Base-by-base conservation (phyloP, 2,888 invertebrate genomes). In the Amblyjoppa proteus region DNA sequence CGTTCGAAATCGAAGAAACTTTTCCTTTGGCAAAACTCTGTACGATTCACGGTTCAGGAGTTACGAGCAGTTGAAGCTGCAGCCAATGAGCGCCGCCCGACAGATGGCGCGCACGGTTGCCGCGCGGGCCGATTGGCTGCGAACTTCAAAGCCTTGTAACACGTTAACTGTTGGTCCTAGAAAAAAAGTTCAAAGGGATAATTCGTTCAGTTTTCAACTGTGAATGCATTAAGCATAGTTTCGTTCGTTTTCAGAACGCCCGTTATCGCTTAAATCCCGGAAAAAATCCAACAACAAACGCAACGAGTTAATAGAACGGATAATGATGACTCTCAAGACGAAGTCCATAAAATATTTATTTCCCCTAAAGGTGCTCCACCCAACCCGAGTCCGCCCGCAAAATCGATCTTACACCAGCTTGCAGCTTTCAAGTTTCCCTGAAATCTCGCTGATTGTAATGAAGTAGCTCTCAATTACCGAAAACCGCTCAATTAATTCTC, bases 381-480 rank as follows among this genome's bases (percentile, higher is more conserved):
- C 2, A n/a, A 20, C 6, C 5, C 56, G 20, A 3, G 11, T 1
- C 28, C 11, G 13, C 71, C 56, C 69, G 68, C 68, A 38, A 74
- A 81, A 85, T 84, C 84, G 83, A 84, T 85, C 49, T 73, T 56
- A 20, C 83, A 77, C 51, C 81, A 76, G 51, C 51, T 71, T 80
- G 61, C 81, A 61, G 28, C 78, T 68, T 83, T 76, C 64, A 69
- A 78, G 75, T 77, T 73, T 53, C 75, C 58, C 73, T 70, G 56
- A 58, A 74, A 73, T 64, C 76, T 84, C 78, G 77, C 66, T 86
- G 87, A 89, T 88, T 87, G 85, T 84, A 84, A 85, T 79, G 87
- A 74, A 81, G 75, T 82, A 85, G 84, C 80, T 76, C 79, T 87
- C 88, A 89, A 89, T 89, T 89, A 89, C 84, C 76, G 73, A 80